Evolutionary conservation across 2,888 invertebrate species (phyloP), one percentile per base, ranked within the genome.

Genomic region (Masnerella sp.): DNA sequence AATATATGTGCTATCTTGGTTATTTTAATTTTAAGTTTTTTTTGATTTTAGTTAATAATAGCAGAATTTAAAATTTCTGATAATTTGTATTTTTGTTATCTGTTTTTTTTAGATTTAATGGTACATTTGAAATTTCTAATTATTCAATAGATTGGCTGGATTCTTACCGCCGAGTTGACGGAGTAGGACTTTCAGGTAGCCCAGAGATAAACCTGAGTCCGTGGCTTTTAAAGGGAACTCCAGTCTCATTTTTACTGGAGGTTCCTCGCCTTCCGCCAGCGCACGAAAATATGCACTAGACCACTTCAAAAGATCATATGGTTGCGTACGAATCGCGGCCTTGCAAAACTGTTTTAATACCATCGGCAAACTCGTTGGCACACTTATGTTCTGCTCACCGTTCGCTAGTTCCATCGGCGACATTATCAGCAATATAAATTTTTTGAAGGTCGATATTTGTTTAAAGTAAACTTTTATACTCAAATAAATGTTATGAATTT

Each of bases 261-360:
- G 95, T 0, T 92, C 90, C n/a, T 93, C 90, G 30, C 93, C 92
- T 58, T 94, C 90, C 0, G 95, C 91, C 76, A 96, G 87, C 0
- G 95, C 94, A 40, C 92, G 91, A 88, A 96, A 96, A 85, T 95
- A 95, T 7, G 93, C 92, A 17, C 91, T 92, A 0, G 96, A 94
- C 97, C 97, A 97, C 75, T 88, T 89, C 0, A 96, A 89, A 0
- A 97, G 89, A 88, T 96, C 96, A 77, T 92, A 92, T 0, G 96
- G 97, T 84, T 97, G 96, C 2, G 96, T 96, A 80, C 95, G 91
- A 64, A 97, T 96, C 0, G 96, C 96, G 25, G 96, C 96, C 90
- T 96, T 96, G 38, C 96, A 95, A 82, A 93, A 97, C 82, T 94
- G 93, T 86, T 96, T 95, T 59, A 96, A 88, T 51, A 96, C 92